These are phyloP conservation scores for Agriopis aurantiaria DNA, from an alignment of 2,888 invertebrate species.

Conservation along the genomic window DNA sequence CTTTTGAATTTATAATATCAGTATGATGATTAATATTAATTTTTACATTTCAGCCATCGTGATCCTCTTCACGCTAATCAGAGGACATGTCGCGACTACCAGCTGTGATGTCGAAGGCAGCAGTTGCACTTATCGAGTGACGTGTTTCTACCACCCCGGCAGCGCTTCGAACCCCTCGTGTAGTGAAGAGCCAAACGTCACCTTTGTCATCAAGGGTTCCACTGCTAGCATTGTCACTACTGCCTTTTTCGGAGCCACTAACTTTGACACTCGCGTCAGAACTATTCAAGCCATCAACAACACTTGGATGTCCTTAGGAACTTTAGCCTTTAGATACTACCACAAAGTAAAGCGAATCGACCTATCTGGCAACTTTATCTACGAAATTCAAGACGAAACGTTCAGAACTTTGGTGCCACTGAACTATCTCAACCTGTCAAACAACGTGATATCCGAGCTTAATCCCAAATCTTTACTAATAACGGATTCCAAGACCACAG, in stretches of 20 bases:
- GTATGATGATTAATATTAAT: neutral
- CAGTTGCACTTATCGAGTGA: constrained; percentile 63
- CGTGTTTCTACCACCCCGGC: constrained; percentile 59
- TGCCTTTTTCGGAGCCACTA: constrained; percentile 71
- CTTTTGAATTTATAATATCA: too few relatives aligned
- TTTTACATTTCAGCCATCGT: constrained; percentile 48
- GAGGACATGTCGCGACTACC: constrained; percentile 43
- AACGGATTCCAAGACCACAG: constrained; percentile 47
- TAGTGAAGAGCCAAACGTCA: constrained; percentile 56
- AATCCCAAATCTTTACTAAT: constrained; percentile 55
- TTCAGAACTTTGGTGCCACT: constrained; percentile 59
- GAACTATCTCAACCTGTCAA: constrained; percentile 63
- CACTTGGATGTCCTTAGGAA: constrained; percentile 60
- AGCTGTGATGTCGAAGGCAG: constrained; percentile 49
- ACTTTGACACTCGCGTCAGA: constrained; percentile 73
- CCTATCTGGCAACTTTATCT: constrained; percentile 63
- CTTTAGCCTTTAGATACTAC: constrained; percentile 65
- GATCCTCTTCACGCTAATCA: constrained; percentile 39
- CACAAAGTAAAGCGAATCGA: constrained; percentile 56
- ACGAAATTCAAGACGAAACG: constrained; percentile 57
- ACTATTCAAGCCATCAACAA: constrained; percentile 58
- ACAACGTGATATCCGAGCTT: constrained; percentile 61
- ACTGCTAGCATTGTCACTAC: constrained; percentile 49
- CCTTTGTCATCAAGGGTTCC: constrained; percentile 60
- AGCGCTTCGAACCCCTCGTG: constrained; percentile 57